Percentiles rank a stretch among this genome's conserved stretches.
These are phyloP conservation scores for Rallus crepitans DNA, from an alignment of 2,797 vertebrate species.

Conservation along the genomic window DNA sequence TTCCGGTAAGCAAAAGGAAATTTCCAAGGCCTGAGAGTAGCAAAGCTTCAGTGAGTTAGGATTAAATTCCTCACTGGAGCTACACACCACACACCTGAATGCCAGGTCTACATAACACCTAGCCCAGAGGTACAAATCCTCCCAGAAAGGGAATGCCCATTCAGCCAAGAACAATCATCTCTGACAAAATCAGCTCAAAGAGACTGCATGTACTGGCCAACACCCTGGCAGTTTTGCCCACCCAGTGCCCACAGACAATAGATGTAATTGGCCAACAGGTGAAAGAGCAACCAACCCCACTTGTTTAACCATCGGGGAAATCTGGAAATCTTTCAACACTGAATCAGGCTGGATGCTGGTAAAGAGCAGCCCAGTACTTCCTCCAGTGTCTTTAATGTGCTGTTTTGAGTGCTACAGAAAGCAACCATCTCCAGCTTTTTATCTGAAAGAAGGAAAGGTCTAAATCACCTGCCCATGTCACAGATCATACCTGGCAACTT, in stretches of 20 bases:
- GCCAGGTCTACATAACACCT: neutral
- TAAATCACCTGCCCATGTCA: neutral
- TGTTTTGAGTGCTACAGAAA: neutral
- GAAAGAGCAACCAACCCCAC: slow-evolving; percentile 8
- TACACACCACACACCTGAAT: neutral
- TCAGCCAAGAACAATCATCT: slow-evolving; percentile 22
- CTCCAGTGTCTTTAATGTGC: neutral
- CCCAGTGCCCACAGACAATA: slow-evolving; percentile 30
- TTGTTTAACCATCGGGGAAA: neutral
- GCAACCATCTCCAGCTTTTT: neutral
- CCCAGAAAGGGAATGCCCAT: neutral
- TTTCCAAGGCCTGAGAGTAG: neutral
- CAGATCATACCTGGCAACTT: neutral
- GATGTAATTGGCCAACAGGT: neutral
- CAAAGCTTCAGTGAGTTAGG: neutral
- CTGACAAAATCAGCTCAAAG: slow-evolving; percentile 17
- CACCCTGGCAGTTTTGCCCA: neutral
- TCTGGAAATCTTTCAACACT: neutral
- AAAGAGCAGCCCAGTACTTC: slow-evolving; percentile 11
- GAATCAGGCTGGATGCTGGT: neutral
- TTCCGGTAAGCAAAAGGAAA: neutral
- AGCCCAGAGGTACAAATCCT: neutral
- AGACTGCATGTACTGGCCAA: neutral
- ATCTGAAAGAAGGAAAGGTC: neutral
- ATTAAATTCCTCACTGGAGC: neutral